These are phyloP conservation scores for Microchrysa polita DNA, from an alignment of 2,888 invertebrate genomes.

Conservation along the genomic window DNA sequence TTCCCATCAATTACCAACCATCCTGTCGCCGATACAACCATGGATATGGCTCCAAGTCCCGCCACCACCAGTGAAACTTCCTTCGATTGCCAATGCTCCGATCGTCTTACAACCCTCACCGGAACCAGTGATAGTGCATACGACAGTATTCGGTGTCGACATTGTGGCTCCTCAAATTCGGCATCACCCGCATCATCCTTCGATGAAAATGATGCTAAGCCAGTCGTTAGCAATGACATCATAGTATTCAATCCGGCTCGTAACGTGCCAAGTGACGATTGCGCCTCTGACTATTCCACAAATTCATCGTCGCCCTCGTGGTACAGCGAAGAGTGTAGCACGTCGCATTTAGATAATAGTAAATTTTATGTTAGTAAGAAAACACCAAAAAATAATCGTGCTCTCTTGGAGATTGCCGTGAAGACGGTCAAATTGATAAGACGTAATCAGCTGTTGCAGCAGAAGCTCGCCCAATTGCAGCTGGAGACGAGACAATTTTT, in stretches of 20 bases:
- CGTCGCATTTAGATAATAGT: conserved; percentile 2
- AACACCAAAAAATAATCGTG: conserved; percentile 58
- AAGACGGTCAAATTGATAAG: conserved; percentile 72
- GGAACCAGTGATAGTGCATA: conserved; percentile 34
- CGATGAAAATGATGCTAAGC: background rate
- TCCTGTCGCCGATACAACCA: background rate
- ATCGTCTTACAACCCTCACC: conserved; percentile 21
- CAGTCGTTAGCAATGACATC: conserved; percentile 22
- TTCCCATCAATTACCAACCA: background rate
- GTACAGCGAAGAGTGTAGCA: conserved; percentile 22
- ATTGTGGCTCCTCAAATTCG: conserved; percentile 12
- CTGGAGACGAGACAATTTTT: conserved; percentile 73
- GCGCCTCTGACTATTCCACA: conserved; percentile 32
- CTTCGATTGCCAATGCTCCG: conserved; percentile 20
- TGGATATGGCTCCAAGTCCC: conserved; percentile 14
- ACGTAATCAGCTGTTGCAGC: conserved; percentile 70
- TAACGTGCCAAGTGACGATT: conserved; percentile 33
- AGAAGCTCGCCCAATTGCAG: conserved; percentile 70
- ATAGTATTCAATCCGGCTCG: conserved; percentile 30
- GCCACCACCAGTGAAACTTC: conserved; percentile 13
- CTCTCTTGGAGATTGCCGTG: conserved; percentile 71
- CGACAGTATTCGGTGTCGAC: conserved; percentile 23
- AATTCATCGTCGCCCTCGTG: conserved; percentile 13
- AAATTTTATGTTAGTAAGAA: conserved; percentile 13
- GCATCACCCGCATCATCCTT: background rate